Evolutionary conservation across 2,797 vertebrate genomes (phyloP), one percentile per base, ranked within the genome.

Genomic region (Spea hammondii): DNA sequence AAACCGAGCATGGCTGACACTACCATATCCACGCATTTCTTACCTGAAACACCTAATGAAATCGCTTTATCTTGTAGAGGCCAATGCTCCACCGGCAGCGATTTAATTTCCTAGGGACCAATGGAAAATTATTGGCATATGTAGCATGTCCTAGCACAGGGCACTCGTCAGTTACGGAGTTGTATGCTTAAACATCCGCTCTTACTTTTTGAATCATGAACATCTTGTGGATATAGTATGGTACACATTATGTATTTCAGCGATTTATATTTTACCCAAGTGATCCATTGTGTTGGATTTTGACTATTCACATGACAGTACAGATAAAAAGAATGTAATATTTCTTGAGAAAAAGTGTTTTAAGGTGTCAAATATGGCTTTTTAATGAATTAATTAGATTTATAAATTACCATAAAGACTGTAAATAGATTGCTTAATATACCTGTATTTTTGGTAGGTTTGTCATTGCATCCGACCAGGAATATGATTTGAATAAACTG

Each of bases 371-470:
- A 64, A 14, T 14, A 50, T 65, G n/a, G n/a, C 71, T 46, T 44
- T 59, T 77, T 45, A n/a, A 62, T 62, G 59, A 62, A 62, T 62
- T n/a, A 44, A 77, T 64, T 70, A 70, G 14, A 64, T 47, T 53
- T 8, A 65, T 44, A 77, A 32, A 44, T 44, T 64, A 65, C 76
- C 74, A 77, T 57, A 62, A 70, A 70, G 50, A 64, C 5, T 59
- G n/a, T 70, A 51, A 53, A 64, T 70, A 64, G 57, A 70, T 70
- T 70, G 62, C 67, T 77, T 77, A 51, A 64, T 77, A 64, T 62
- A 44, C 70, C 8, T 62, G 12, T 69, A 50, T 60, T 70, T 77
- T 10, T 62, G 13, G 76, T 64, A 54, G 70, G 4, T 70, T 48
- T 53, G 14, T n/a, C 62, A 70, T 70, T 77, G 32, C 66, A 55